Percentiles rank a stretch among this genome's conserved stretches.
Conservation (phyloP, 1,140 invertebrate species). For the Drosophila ambigua region DNA sequence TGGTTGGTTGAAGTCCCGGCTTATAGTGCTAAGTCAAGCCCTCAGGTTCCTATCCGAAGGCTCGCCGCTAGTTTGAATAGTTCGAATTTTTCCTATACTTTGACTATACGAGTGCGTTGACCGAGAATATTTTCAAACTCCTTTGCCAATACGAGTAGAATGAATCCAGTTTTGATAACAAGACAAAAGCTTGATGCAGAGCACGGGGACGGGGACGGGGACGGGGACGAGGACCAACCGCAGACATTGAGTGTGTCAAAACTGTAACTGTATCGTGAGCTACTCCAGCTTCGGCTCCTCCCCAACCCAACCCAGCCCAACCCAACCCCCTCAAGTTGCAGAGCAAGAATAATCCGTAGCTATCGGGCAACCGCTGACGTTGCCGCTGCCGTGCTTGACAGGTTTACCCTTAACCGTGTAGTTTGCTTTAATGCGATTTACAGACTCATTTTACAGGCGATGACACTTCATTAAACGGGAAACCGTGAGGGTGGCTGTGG, state of each 20-base stretch:
- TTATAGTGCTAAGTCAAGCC: no score
- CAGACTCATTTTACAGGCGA: slow-evolving; percentile 82
- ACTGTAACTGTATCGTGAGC: slow-evolving; percentile 15
- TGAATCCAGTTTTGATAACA: slow-evolving; percentile 6
- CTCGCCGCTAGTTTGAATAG: no score
- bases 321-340: not conserved
- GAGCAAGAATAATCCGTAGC: slow-evolving; percentile 17
- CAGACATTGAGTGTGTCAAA: slow-evolving; percentile 18
- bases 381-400: slow-evolving; percentile 58
- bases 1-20: no score
- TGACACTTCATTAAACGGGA: slow-evolving; percentile 81
- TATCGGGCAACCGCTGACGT: slow-evolving; percentile 37
- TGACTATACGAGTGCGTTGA: no score
- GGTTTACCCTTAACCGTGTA: slow-evolving; percentile 72
- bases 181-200: not conserved
- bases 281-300: not conserved
- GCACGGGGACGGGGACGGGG: no score
- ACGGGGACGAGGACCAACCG: no score
- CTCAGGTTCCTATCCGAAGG: no score
- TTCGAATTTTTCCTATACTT: no score
- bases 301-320: not conserved
- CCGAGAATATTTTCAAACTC: no score
- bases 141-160: no score
- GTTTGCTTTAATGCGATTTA: slow-evolving; percentile 80
- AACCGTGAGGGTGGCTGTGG: slow-evolving; percentile 61